phyloP scores from a whole-genome alignment of 1,140 invertebrate species.

The Matsumurasca onukii region DNA sequence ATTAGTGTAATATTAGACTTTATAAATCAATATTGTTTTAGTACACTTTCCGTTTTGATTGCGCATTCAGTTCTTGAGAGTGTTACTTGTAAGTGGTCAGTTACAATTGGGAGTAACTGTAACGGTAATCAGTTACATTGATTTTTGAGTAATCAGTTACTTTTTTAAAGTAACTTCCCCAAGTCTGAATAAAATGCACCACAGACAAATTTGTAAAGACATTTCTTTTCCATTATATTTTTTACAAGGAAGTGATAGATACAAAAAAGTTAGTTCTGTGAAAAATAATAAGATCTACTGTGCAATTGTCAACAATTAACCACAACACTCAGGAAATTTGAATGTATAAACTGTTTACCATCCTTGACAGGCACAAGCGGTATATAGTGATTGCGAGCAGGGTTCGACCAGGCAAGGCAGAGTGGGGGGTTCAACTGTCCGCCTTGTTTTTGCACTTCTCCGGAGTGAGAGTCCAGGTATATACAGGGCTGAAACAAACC shows the following conservation, averaged over 20 bases:
- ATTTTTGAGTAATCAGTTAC: too few species aligned
- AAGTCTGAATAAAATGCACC: too few species aligned
- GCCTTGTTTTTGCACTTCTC: slow-evolving; percentile 37
- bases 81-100: too few species aligned
- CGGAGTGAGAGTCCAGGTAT: slow-evolving; percentile 39
- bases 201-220: too few species aligned
- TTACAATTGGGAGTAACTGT: too few species aligned
- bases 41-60: too few species aligned
- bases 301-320: not conserved
- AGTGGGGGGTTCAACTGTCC: slow-evolving; percentile 39
- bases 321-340: not conserved
- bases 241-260: not conserved
- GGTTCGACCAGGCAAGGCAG: slow-evolving; percentile 40
- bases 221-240: too few species aligned
- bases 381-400: slow-evolving; percentile 42
- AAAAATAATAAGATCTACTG: not conserved
- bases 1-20: too few species aligned
- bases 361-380: slow-evolving; percentile 42
- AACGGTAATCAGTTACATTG: too few species aligned
- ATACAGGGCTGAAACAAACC: slow-evolving; percentile 39
- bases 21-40: too few species aligned
- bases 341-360: slow-evolving; percentile 35
- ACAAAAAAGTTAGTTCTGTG: not conserved
- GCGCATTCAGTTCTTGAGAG: too few species aligned
- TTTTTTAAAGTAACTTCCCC: too few species aligned